These are phyloP conservation scores for Gymnoscelis rufifasciata DNA, from an alignment of 2,888 invertebrate species.

Conservation along the genomic window DNA sequence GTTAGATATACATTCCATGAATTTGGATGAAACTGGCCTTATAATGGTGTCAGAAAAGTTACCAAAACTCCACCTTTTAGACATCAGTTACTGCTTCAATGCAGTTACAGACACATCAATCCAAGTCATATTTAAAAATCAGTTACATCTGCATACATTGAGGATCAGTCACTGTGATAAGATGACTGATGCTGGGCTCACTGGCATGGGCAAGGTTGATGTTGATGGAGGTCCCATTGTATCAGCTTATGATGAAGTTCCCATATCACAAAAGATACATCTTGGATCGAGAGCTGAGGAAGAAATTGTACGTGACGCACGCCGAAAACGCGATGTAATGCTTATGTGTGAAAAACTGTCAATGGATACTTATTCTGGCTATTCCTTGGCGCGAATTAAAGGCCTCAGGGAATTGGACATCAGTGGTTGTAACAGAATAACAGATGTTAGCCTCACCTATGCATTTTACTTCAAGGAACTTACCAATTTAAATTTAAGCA, in stretches of 20 bases:
- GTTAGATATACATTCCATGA: slow-evolving; percentile 79
- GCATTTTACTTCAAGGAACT: slow-evolving; percentile 84
- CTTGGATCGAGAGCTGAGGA: slow-evolving; percentile 83
- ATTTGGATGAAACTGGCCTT: slow-evolving; percentile 81
- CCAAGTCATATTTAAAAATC: slow-evolving; percentile 82
- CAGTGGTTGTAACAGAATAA: slow-evolving; percentile 83
- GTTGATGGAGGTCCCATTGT: slow-evolving; percentile 51
- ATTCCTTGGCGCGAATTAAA: slow-evolving; percentile 75
- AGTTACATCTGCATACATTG: slow-evolving; percentile 78
- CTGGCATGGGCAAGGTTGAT: slow-evolving; percentile 80
- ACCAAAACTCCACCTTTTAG: slow-evolving; percentile 78
- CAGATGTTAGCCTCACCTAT: slow-evolving; percentile 84
- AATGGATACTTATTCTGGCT: slow-evolving; percentile 62
- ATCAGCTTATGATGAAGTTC: slow-evolving; percentile 48
- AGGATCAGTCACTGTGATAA: slow-evolving; percentile 83
- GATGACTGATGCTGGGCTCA: slow-evolving; percentile 84
- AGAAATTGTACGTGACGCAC: slow-evolving; percentile 83
- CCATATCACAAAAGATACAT: slow-evolving; percentile 66
- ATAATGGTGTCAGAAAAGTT: slow-evolving; percentile 79
- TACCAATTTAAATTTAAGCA: slow-evolving; percentile 79
- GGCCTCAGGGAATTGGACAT: slow-evolving; percentile 81
- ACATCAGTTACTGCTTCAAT: slow-evolving; percentile 84
- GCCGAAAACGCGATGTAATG: slow-evolving; percentile 81
- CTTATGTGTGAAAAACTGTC: slow-evolving; percentile 79
- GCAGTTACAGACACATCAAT: slow-evolving; percentile 84